phyloP scores from a whole-genome alignment of 2,797 vertebrate species.

The Rousettus madagascariensis region DNA sequence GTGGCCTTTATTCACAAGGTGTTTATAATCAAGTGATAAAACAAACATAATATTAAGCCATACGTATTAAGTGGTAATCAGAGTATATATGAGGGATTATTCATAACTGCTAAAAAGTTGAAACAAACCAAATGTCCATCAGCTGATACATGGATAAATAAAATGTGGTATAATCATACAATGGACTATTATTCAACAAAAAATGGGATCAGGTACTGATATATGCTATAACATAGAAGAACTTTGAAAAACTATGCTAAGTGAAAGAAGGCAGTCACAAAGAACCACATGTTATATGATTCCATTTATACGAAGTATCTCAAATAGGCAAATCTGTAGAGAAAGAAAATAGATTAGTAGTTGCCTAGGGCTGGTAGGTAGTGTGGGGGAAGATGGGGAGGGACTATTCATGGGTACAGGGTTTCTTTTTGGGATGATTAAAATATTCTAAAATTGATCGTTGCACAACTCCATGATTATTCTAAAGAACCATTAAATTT shows the following conservation, averaged over 20 bases:
- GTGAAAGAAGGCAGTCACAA: background rate
- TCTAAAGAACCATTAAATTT: background rate
- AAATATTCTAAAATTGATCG: slow-evolving; percentile 34
- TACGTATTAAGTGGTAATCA: slow-evolving; percentile 39
- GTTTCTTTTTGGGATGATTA: slow-evolving; percentile 13
- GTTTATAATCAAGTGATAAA: slow-evolving; percentile 52
- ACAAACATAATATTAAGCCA: background rate
- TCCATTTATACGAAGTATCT: background rate
- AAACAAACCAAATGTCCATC: background rate
- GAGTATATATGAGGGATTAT: background rate
- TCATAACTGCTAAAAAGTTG: background rate
- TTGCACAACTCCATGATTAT: slow-evolving; percentile 4
- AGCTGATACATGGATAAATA: slow-evolving; percentile 33
- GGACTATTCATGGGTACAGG: background rate
- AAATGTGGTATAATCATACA: background rate
- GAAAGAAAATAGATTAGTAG: background rate
- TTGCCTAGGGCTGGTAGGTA: background rate
- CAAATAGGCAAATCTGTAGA: background rate
- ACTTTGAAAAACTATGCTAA: background rate
- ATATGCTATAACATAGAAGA: background rate
- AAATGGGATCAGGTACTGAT: background rate
- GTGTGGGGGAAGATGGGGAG: background rate
- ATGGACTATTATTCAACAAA: background rate
- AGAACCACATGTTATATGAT: background rate
- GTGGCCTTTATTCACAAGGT: background rate